Evolutionary conservation across 2,888 invertebrate genomes (phyloP).

Genomic region (Slavum lentiscoides): DNA sequence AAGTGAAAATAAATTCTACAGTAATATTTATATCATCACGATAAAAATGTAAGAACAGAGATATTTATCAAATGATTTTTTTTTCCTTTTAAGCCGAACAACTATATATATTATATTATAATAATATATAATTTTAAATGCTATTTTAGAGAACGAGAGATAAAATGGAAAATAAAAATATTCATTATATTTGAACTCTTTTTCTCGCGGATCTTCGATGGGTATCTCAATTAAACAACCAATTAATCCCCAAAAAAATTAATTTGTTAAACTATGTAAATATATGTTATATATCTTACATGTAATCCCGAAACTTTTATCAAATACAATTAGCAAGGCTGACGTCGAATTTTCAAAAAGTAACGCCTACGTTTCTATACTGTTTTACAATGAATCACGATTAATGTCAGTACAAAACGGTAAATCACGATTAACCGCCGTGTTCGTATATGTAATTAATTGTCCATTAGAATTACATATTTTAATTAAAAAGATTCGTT

Average conservation of each 20-base stretch:
- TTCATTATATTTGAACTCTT: not conserved
- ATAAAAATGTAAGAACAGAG: too few relatives aligned
- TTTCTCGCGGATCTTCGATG: not conserved
- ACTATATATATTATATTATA: too few relatives aligned
- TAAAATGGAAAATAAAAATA: not conserved
- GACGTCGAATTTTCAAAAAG: not conserved
- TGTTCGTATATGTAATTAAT: not conserved
- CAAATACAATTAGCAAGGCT: slow-evolving; percentile 1
- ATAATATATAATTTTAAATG: too few relatives aligned
- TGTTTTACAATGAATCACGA: not conserved
- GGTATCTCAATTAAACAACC: not conserved
- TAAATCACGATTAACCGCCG: too few relatives aligned
- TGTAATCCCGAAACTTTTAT: not conserved
- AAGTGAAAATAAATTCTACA: too few relatives aligned
- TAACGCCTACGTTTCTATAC: not conserved
- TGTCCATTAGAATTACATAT: not conserved
- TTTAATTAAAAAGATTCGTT: not conserved
- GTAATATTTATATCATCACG: too few relatives aligned
- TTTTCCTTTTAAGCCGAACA: too few relatives aligned
- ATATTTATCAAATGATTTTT: too few relatives aligned
- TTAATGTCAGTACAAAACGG: not conserved
- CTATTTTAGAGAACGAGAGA: too few relatives aligned
- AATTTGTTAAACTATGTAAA: not conserved
- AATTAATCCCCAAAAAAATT: not conserved
- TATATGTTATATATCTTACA: too few relatives aligned